Conservation (phyloP, 2,113 vertebrate species). For the Microcebus lehilahytsara region DNA sequence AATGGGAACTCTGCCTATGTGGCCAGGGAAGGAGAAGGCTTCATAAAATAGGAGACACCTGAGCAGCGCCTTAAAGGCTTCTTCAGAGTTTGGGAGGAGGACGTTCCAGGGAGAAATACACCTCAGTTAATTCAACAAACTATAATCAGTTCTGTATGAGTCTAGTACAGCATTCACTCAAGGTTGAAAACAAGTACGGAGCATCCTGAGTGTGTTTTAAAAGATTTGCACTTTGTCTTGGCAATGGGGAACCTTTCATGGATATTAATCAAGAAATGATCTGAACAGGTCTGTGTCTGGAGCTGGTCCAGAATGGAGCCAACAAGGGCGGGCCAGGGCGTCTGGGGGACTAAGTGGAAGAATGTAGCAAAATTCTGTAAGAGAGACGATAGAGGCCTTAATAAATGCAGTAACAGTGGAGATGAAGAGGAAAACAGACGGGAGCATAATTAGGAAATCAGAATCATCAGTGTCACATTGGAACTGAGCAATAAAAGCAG, state of each 20-base stretch:
- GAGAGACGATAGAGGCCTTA: not conserved
- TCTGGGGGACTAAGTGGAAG: not conserved
- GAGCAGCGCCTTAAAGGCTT: not conserved
- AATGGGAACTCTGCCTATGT: not conserved
- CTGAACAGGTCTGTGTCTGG: not conserved
- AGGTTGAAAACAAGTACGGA: not conserved
- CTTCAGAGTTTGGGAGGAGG: not conserved
- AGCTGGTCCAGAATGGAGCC: not conserved
- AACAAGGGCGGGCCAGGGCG: not conserved
- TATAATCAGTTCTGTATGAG: not conserved
- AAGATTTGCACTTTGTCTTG: not conserved
- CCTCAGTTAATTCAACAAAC: not conserved
- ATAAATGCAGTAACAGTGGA: not conserved
- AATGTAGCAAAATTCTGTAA: not conserved
- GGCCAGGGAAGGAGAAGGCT: not conserved
- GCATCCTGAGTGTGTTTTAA: not conserved
- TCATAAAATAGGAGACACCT: not conserved
- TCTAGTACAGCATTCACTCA: not conserved
- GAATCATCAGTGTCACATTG: not conserved
- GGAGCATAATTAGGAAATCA: not conserved
- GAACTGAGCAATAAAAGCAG: not conserved
- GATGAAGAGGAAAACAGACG: not conserved
- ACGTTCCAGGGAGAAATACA: not conserved
- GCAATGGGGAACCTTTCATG: not conserved
- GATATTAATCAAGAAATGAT: not conserved